Evolutionary conservation across 1,140 invertebrate genomes (phyloP).

Genomic region (Halesus radiatus): DNA sequence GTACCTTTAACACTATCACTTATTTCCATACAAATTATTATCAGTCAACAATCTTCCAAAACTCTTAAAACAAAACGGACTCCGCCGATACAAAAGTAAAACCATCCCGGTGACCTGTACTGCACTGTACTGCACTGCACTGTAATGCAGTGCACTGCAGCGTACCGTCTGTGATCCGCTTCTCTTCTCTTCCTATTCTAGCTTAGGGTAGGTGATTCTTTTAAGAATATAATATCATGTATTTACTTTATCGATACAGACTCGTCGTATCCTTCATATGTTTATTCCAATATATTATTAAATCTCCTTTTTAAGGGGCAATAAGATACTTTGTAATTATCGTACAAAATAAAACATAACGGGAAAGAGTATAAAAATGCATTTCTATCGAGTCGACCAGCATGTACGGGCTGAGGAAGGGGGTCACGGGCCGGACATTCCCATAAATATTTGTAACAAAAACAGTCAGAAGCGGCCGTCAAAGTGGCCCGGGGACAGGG

Average conservation of each 20-base stretch:
- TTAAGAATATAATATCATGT: conserved; percentile 58
- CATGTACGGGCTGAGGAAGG: conserved; percentile 13
- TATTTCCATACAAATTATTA: conserved; percentile 43
- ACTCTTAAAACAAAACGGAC: conserved; percentile 36
- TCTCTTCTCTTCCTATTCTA: conserved; percentile 36
- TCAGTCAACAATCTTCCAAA: conserved; percentile 46
- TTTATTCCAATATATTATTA: conserved; percentile 58
- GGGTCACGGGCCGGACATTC: conserved; percentile 19
- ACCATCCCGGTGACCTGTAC: conserved; percentile 6
- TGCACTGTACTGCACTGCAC: background rate
- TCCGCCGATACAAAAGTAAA: conserved; percentile 33
- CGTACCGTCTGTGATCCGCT: conserved; percentile 27
- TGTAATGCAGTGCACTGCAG: too few relatives aligned
- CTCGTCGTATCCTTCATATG: conserved; percentile 56
- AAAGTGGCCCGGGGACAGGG: conserved; percentile 63
- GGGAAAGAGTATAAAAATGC: conserved; percentile 56
- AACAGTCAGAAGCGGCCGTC: conserved; percentile 21
- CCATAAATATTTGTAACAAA: conserved; percentile 10
- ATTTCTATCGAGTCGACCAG: conserved; percentile 29
- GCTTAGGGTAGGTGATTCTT: conserved; percentile 53
- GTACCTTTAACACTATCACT: conserved; percentile 19
- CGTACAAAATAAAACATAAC: conserved; percentile 56
- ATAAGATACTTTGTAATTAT: conserved; percentile 56
- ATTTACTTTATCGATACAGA: conserved; percentile 57
- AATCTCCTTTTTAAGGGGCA: conserved; percentile 58